Base-by-base conservation (phyloP, 2,113 vertebrate species). In the Myocastor coypus region DNA sequence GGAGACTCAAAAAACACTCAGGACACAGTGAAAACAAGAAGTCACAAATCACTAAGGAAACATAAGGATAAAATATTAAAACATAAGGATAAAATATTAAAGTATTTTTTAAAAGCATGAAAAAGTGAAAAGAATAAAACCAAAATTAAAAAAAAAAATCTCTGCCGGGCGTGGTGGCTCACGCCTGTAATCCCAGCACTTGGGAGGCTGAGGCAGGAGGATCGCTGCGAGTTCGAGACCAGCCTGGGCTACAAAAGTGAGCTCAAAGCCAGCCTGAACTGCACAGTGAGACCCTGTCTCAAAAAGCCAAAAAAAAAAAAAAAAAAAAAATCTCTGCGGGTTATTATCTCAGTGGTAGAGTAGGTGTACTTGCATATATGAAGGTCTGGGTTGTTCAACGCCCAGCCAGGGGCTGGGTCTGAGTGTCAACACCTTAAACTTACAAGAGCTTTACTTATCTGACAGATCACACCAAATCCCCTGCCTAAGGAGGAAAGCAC, bases 381-480 rank as follows among this genome's bases (percentile, higher is more conserved):
- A 80, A 32, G 46, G 20, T 7, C 46, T 80, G 46, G 77, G 30
- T 52, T 52, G 30, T 52, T 52, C 3, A 1, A 30, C 19, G 34
- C 46, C 30, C 77, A 80, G 77, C 73, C 42, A 14, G 46, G 46
- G 75, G 24, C 37, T 75, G 3, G 30, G 14, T 13, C 42, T 9
- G 16, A 52, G 77, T 6, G 4, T 52, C 46, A 55, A 55, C 77
- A 50, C 61, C 9, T 89, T 64, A 80, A 89, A 84, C 3, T 52
- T 55, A 64, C 5, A 9, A n/a, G 32, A 68, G n/a, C 63, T 96
- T 96, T 96, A 73, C 61, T 71, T 57, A 77, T 4, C 81, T 87
- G 26, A 46, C 59, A 86, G 28, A 94, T 81, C 28, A 69, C 2
- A 89, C 26, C 37, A 89, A 42, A 19, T 89, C 14, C 50, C 11